Base-by-base conservation (phyloP, 2,888 invertebrate species). In the Desoria tigrina region DNA sequence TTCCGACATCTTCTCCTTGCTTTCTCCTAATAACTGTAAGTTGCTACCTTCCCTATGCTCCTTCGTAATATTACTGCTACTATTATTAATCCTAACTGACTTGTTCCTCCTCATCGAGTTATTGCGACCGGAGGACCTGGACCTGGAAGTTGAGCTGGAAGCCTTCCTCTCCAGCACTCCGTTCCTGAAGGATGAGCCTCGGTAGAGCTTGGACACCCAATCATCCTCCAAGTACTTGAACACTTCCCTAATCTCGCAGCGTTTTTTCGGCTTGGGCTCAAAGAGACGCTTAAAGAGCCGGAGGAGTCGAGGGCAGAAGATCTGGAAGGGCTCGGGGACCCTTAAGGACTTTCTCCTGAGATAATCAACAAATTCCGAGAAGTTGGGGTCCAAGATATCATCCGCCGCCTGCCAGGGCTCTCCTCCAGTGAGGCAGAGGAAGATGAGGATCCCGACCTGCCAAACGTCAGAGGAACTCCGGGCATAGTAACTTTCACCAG, bases 381-480 rank as follows among this genome's bases (percentile, higher is more conserved):
- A 88, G 54, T 86, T 86, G 2, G 85, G 82, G 79, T 90, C 89
- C 79, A 87, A 86, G 77, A 88, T 88, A 16, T 39, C 39, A 77
- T 89, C 87, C 1, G 88, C 88, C 50, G 84, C 83, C 75, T 86
- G 84, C 88, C 88, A 89, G 0, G 88, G 88, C 26, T 63, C 65
- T 16, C 26, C 24, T 1, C 89, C 88, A 1, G 88, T 87, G 60
- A 90, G 80, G 77, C 85, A 84, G 49, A 86, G 86, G 78, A 86
- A 86, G 49, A 87, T 79, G 18, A 88, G 81, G 71, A 91, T 87
- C 9, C 87, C 90, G 72, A 90, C 84, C 73, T 90, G 88, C 90
- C 90, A 90, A 42, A 87, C 86, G 78, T 90, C 90, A n/a, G 86
- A 84, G 0, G 61, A 84, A 53, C 61, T 81, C 75, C 86, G 84